Evolutionary conservation across 2,797 vertebrate genomes (phyloP), one percentile per base, ranked within the genome.

Genomic region (Microhierax caerulescens): DNA sequence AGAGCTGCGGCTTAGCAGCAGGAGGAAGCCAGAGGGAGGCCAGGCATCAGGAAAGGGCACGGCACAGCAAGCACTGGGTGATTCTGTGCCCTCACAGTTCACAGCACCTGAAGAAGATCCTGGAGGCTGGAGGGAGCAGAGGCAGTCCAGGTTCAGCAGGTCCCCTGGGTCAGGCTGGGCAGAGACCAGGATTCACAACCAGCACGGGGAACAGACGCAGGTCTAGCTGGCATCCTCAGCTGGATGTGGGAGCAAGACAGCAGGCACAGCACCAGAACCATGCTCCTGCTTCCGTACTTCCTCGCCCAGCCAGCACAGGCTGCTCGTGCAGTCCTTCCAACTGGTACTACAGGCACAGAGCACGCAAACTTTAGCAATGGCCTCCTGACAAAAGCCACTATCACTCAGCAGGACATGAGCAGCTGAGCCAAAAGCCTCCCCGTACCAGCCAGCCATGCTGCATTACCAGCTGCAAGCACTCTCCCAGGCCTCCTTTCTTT

Each of bases 201-300:
- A 64, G 39, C 23, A 30, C 0, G 0, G 37, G 27, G 43, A 80
- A 30, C 13, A 54, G 69, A 4, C 1, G 1, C 1, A 0, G 0
- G 18, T 72, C 17, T 25, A 56, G 57, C 9, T 68, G 30, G 34
- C 54, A 65, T 57, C 13, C 32, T 43, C 68, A 74, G 0, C 25
- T 10, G 9, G 21, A 9, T 5, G 2, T 12, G 5, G 13, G 34
- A 83, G 11, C 37, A 67, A 20, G 3, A 43, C 67, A 47, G 21
- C 15, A 23, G 23, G 18, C 41, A 47, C 13, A 32, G 19, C 43
- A 59, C 57, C 39, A 57, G 30, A 41, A 45, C 32, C 23, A 0
- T 4, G 5, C 22, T 61, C 24, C 36, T 83, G 1, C 1, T 61
- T 56, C 54, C 72, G 23, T 18, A 18, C 14, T n/a, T 85, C 21